Conservation (phyloP, 2,113 vertebrate species). For the Eonycteris spelaea region DNA sequence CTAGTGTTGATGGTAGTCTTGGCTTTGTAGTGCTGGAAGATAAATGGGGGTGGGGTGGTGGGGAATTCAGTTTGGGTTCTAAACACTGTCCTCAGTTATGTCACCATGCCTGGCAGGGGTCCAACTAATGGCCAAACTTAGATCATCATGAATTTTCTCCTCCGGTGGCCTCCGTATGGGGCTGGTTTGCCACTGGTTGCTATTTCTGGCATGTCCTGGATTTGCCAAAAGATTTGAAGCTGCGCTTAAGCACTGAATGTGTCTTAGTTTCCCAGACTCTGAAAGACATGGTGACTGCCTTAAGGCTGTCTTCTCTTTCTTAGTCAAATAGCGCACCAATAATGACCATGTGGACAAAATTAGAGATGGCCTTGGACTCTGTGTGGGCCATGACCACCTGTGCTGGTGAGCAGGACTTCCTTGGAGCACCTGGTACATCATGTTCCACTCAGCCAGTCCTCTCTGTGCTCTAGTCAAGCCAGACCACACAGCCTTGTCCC, state of each 20-base stretch:
- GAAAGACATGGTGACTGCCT: not conserved
- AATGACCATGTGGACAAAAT: not conserved
- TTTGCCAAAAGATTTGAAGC: not conserved
- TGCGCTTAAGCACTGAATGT: not conserved
- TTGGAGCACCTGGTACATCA: not conserved
- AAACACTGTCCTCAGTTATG: not conserved
- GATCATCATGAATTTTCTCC: not conserved
- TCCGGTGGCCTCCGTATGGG: rapidly evolving
- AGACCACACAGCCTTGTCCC: not conserved
- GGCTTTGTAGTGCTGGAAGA: not conserved
- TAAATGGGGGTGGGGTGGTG: not conserved
- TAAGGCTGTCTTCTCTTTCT: not conserved
- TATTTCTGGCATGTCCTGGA: not conserved
- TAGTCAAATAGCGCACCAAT: not conserved
- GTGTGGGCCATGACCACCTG: not conserved
- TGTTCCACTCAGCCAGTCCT: not conserved
- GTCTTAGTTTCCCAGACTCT: not conserved
- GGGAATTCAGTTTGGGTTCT: not conserved
- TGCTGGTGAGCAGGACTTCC: not conserved
- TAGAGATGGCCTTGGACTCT: not conserved
- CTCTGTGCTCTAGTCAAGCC: not conserved
- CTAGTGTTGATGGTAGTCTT: not conserved
- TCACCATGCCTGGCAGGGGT: not conserved
- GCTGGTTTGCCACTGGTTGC: not conserved
- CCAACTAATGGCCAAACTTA: not conserved